phyloP scores from a whole-genome alignment of 2,797 vertebrate genomes.

The Brachymystax lenok region DNA sequence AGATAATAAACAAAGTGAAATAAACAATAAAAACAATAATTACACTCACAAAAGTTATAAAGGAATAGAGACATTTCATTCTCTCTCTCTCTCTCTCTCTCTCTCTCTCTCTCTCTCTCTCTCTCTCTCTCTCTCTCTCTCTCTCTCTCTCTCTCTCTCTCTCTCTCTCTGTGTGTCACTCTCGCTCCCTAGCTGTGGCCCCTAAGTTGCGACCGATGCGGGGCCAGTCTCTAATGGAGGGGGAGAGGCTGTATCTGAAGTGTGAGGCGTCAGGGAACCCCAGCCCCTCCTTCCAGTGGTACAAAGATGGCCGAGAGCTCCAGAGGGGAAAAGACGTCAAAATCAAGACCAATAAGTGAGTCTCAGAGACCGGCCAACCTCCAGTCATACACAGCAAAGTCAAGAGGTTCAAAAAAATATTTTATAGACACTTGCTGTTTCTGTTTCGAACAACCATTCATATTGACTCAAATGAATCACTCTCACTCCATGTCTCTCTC shows the following conservation, averaged over 20 bases:
- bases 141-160: constrained; percentile 9
- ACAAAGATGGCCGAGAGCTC: constrained; percentile 93
- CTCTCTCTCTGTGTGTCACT: constrained; percentile 35
- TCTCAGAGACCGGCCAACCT: constrained; percentile 37
- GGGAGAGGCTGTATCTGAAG: constrained; percentile 91
- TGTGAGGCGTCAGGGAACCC: constrained; percentile 92
- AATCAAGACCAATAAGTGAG: constrained; percentile 95
- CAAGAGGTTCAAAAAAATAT: too few relatives aligned
- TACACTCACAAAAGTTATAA: too few relatives aligned
- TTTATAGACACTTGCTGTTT: too few relatives aligned
- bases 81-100: not conserved
- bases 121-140: not conserved
- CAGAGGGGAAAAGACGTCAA: constrained; percentile 92
- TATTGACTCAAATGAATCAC: not conserved
- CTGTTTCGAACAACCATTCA: too few relatives aligned
- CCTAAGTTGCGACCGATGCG: constrained; percentile 90
- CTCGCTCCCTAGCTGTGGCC: constrained; percentile 76
- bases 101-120: not conserved
- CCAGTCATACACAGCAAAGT: constrained; percentile 3
- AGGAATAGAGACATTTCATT: not conserved
- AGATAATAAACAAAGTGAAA: too few relatives aligned
- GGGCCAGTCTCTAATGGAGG: constrained; percentile 86
- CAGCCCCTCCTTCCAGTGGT: constrained; percentile 93
- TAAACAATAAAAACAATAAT: too few relatives aligned
- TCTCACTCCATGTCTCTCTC: not conserved